Evolutionary conservation across 2,888 invertebrate genomes (phyloP).

Genomic region (Parasteatoda lunata): DNA sequence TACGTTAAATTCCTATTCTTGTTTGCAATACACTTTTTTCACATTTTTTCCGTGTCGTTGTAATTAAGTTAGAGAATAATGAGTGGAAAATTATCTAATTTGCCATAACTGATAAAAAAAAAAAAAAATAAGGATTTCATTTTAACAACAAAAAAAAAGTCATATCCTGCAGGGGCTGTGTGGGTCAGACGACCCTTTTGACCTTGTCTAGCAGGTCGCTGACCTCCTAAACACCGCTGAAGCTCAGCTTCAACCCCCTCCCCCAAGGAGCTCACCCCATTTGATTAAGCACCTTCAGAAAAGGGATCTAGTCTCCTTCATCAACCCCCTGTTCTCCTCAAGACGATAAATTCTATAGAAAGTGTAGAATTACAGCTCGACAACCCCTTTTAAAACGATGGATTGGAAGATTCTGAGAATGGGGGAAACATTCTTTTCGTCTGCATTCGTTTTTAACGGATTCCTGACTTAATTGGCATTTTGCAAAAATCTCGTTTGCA

Average conservation of each 20-base stretch:
- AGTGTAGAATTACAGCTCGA: constrained; percentile 27
- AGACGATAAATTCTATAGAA: not conserved
- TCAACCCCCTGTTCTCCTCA: constrained; percentile 14
- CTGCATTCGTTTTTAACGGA: not conserved
- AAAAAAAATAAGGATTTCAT: too few relatives aligned
- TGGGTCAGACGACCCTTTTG: constrained; percentile 19
- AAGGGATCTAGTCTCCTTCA: not conserved
- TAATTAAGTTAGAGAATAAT: too few relatives aligned
- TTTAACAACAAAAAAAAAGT: not conserved
- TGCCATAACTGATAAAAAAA: too few relatives aligned
- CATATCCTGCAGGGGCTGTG: not conserved
- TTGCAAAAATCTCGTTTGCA: not conserved
- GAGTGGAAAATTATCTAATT: too few relatives aligned
- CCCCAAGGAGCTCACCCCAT: not conserved
- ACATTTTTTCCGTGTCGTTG: too few relatives aligned
- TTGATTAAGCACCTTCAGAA: constrained; percentile 21
- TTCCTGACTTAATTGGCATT: not conserved
- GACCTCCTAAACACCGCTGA: constrained; percentile 23
- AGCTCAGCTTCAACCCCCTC: not conserved
- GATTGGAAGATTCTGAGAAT: not conserved
- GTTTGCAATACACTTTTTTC: too few relatives aligned
- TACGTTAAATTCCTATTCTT: too few relatives aligned
- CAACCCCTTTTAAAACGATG: not conserved
- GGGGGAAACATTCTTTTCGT: not conserved
- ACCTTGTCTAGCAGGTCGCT: constrained; percentile 29